Conservation (phyloP, 2,113 vertebrate genomes). For the Hippocampus comes region DNA sequence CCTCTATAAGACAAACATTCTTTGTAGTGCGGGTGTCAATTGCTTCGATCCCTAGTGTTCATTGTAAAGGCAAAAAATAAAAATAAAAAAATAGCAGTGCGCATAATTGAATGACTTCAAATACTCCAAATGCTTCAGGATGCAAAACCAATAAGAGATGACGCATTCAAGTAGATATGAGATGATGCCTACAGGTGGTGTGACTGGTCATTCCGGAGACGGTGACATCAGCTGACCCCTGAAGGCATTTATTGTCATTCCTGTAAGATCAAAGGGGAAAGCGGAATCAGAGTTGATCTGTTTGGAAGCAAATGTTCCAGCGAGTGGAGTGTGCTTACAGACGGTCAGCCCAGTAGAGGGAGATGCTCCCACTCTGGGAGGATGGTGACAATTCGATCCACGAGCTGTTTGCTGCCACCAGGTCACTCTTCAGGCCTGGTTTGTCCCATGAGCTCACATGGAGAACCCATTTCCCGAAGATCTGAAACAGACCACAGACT, state of each 20-base stretch:
- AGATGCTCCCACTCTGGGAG: conserved; percentile 41
- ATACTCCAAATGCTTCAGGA: conserved; percentile 1
- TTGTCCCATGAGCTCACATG: conserved; percentile 57
- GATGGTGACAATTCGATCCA: conserved; percentile 62
- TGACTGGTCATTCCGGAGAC: conserved; percentile 60
- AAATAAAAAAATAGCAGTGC: not conserved
- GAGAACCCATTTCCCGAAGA: conserved; percentile 68
- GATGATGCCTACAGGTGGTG: conserved; percentile 44
- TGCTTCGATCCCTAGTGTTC: not conserved
- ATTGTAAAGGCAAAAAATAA: not conserved
- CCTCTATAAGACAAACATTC: not conserved
- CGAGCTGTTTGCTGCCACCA: conserved; percentile 53
- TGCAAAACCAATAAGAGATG: not conserved
- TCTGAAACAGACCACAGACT: conserved; percentile 27
- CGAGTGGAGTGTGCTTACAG: conserved; percentile 42
- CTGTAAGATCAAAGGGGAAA: conserved; percentile 23
- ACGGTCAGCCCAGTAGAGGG: conserved; percentile 66
- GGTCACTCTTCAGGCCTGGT: conserved; percentile 46
- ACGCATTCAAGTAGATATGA: not conserved
- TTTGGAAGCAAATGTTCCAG: not conserved
- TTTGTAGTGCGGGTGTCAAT: not conserved
- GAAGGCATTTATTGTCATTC: conserved; percentile 54
- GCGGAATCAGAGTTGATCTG: not conserved
- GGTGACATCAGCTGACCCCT: conserved; percentile 59
- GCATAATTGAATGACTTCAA: not conserved